Conservation (phyloP, 1,140 invertebrate species). For the Orchestia grillus region DNA sequence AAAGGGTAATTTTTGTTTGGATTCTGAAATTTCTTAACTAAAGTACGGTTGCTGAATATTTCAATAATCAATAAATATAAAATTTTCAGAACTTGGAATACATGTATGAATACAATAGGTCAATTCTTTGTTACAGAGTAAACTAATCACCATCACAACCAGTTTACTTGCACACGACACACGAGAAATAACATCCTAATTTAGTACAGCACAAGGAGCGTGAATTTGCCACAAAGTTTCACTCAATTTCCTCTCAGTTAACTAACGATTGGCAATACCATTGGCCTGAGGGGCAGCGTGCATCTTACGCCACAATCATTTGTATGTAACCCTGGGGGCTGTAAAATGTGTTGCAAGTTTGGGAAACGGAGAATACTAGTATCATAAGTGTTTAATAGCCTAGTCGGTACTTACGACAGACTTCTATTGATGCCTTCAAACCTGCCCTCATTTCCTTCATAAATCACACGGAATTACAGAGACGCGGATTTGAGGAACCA, state of each 20-base stretch:
- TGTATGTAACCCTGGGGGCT: no score
- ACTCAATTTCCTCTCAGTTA: background rate
- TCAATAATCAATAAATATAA: background rate
- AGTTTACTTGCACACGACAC: background rate
- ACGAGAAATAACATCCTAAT: background rate
- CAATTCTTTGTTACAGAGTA: background rate
- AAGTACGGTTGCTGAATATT: background rate
- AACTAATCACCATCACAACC: background rate
- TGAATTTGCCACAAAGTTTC: background rate
- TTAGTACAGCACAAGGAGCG: background rate
- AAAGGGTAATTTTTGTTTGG: background rate
- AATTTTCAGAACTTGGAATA: background rate
- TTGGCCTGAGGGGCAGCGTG: no score
- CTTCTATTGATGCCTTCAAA: no score
- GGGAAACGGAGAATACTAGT: no score
- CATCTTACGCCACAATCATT: no score
- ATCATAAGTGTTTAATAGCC: no score
- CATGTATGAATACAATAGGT: background rate
- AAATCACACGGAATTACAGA: no score
- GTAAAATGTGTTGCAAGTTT: no score
- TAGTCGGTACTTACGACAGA: no score
- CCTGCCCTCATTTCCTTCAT: no score
- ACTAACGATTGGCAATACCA: no score
- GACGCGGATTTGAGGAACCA: no score
- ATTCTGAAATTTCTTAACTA: background rate